phyloP scores from a whole-genome alignment of 2,888 invertebrate species.

The Hermodice carunculata region DNA sequence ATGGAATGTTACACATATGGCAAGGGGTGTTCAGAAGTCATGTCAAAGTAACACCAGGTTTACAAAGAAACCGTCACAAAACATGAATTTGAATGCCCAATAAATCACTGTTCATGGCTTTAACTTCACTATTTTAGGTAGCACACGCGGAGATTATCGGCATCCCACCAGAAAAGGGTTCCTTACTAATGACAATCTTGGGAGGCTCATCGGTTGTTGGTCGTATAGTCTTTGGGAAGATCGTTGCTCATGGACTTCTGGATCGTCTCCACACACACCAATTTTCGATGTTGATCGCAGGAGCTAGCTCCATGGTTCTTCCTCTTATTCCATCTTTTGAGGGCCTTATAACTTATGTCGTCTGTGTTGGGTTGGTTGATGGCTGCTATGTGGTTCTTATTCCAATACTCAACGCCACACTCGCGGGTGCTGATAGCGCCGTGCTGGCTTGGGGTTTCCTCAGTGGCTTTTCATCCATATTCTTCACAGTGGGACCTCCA shows the following conservation, averaged over 20 bases:
- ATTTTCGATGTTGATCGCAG: constrained; percentile 56
- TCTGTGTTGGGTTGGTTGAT: constrained; percentile 52
- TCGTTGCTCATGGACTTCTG: constrained; percentile 47
- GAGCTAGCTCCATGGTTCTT: constrained; percentile 52
- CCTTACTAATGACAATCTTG: constrained; percentile 50
- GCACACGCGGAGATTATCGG: constrained; percentile 53
- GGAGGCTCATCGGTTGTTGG: constrained; percentile 54
- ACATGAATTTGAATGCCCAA: too few species aligned
- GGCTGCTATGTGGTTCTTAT: constrained; percentile 58
- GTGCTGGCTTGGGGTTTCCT: constrained; percentile 58
- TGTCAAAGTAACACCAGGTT: too few species aligned
- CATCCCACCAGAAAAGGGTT: constrained; percentile 45
- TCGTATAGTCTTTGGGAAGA: constrained; percentile 54
- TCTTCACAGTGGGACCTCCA: constrained; percentile 57
- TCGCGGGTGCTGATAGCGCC: constrained; percentile 50
- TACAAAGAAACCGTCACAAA: too few species aligned
- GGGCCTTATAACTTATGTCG: constrained; percentile 29
- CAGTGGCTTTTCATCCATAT: constrained; percentile 49
- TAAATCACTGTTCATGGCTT: background rate
- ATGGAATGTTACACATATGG: too few species aligned
- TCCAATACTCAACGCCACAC: constrained; percentile 49
- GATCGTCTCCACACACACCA: constrained; percentile 57
- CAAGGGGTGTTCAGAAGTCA: too few species aligned
- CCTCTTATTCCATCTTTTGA: constrained; percentile 48
- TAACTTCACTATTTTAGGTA: constrained; percentile 40